phyloP scores from a whole-genome alignment of 2,888 invertebrate genomes.

The Baronia brevicornis region DNA sequence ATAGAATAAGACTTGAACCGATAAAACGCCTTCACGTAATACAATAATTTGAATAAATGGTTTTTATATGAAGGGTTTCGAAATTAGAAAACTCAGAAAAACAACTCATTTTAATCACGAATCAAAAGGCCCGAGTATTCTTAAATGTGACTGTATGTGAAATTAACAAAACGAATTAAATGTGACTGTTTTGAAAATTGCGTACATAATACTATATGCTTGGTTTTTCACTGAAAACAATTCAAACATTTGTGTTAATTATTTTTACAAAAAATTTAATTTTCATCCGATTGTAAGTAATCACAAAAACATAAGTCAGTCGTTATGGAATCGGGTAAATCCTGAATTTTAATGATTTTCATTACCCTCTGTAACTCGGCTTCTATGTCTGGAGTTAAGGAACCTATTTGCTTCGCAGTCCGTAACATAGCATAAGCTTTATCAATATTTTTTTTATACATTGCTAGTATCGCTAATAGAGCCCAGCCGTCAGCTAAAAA shows the following conservation, averaged over 20 bases:
- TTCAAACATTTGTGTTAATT: conserved; percentile 13
- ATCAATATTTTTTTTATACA: conserved; percentile 40
- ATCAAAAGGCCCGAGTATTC: too few relatives aligned
- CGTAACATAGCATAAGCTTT: conserved; percentile 51
- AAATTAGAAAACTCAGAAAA: too few relatives aligned
- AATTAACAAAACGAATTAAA: too few relatives aligned
- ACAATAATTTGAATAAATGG: too few relatives aligned
- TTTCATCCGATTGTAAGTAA: conserved; percentile 27
- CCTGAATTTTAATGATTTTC: conserved; percentile 36
- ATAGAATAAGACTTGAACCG: too few relatives aligned
- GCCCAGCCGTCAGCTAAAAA: conserved; percentile 62
- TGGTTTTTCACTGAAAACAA: not conserved
- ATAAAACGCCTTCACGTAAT: too few relatives aligned
- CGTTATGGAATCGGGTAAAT: conserved; percentile 41
- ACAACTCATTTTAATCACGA: too few relatives aligned
- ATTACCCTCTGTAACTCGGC: conserved; percentile 39
- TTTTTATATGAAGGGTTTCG: too few relatives aligned
- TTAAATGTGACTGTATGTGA: too few relatives aligned
- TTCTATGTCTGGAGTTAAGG: conserved; percentile 43
- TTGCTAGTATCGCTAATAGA: conserved; percentile 47
- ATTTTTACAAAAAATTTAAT: not conserved
- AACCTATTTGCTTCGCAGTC: conserved; percentile 53
- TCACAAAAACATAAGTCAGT: conserved; percentile 52
- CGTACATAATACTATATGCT: too few relatives aligned
- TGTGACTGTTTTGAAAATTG: too few relatives aligned